These are phyloP conservation scores for Macrosiphum euphorbiae DNA, from an alignment of 2,888 invertebrate species.

Conservation along the genomic window DNA sequence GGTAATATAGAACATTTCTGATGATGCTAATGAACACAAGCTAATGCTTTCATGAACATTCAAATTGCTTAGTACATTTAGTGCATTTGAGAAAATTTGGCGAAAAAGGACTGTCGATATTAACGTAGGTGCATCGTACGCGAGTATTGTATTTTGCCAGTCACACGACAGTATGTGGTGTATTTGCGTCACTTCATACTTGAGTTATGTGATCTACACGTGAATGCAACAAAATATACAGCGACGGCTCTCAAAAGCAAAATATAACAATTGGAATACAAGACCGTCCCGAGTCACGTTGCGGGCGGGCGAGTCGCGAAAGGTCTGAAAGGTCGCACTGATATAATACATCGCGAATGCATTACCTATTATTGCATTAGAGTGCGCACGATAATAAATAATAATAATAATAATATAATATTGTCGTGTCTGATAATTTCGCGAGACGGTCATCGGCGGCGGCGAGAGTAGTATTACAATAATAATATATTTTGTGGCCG, in stretches of 20 bases:
- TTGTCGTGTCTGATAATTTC: background rate
- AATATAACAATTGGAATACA: background rate
- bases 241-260: background rate
- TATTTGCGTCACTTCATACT: background rate
- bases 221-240: background rate
- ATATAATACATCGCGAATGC: background rate
- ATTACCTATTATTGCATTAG: background rate
- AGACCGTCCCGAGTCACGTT: background rate
- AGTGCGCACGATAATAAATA: background rate
- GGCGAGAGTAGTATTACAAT: background rate
- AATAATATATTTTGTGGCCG: background rate
- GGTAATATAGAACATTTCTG: background rate
- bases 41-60: background rate
- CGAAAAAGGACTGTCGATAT: background rate
- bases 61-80: background rate
- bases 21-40: background rate
- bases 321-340: conserved; percentile 4
- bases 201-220: background rate
- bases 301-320: background rate
- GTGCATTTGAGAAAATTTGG: background rate
- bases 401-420: background rate
- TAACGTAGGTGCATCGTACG: background rate
- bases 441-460: background rate
- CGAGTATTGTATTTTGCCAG: background rate
- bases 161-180: background rate